Percentiles rank a stretch among this genome's conserved stretches.
Evolutionary conservation across 2,113 vertebrate species (phyloP).

Genomic region (Corythoichthys haematopterus): DNA sequence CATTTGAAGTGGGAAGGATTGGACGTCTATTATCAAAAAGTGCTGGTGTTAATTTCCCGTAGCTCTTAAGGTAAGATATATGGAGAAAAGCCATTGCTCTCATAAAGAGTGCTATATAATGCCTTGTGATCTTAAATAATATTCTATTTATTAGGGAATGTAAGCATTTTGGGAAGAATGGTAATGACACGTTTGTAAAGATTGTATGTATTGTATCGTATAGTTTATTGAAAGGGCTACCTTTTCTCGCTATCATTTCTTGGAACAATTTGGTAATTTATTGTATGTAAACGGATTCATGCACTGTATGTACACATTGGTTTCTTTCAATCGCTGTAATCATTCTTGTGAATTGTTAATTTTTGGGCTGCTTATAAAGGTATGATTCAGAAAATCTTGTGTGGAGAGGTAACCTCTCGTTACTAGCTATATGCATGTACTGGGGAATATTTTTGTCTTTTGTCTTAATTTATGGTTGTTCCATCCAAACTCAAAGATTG

Average conservation of each 20-base stretch:
- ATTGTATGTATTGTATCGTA: slow-evolving; percentile 29
- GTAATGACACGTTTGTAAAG: slow-evolving; percentile 32
- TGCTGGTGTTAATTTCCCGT: slow-evolving; percentile 10
- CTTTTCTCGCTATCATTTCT: slow-evolving; percentile 17
- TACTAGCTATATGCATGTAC: slow-evolving; percentile 13
- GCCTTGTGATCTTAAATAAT: slow-evolving; percentile 22
- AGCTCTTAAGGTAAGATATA: slow-evolving; percentile 49
- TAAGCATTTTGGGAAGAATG: slow-evolving; percentile 14
- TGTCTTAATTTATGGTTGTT: background rate
- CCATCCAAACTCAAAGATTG: slow-evolving; percentile 22
- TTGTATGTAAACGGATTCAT: slow-evolving; percentile 47
- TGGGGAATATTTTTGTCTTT: background rate
- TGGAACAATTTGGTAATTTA: slow-evolving; percentile 44
- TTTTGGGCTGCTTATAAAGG: slow-evolving; percentile 43
- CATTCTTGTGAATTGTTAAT: slow-evolving; percentile 27
- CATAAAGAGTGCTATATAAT: slow-evolving; percentile 16
- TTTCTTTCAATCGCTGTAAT: slow-evolving; percentile 42
- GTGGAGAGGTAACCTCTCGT: slow-evolving; percentile 17
- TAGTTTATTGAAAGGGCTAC: slow-evolving; percentile 48
- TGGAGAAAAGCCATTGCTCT: slow-evolving; percentile 5
- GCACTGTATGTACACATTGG: slow-evolving; percentile 43
- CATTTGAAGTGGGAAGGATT: too few relatives aligned
- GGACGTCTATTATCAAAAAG: background rate
- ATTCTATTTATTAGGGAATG: slow-evolving; percentile 39
- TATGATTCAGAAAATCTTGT: slow-evolving; percentile 9